Evolutionary conservation across 2,113 vertebrate species (phyloP).

Genomic region (Apistogramma diplotaenia): DNA sequence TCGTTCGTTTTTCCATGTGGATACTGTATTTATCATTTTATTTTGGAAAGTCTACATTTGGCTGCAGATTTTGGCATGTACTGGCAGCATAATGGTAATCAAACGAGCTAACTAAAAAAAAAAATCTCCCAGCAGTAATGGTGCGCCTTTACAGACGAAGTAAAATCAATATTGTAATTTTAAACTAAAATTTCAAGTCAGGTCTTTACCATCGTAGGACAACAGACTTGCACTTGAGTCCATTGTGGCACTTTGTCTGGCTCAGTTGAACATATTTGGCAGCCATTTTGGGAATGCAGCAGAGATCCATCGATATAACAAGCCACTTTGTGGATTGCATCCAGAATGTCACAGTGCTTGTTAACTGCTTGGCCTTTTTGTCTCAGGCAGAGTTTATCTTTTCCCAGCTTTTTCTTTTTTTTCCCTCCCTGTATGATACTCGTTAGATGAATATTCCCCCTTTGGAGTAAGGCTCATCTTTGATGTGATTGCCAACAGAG

Average conservation of each 20-base stretch:
- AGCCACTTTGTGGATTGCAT: conserved; percentile 67
- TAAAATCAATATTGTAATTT: conserved; percentile 5
- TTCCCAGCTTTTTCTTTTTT: background rate
- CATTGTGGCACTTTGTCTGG: conserved; percentile 60
- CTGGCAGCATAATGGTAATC: background rate
- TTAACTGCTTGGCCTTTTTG: conserved; percentile 61
- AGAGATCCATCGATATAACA: conserved; percentile 66
- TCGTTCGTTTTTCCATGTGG: background rate
- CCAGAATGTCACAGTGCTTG: conserved; percentile 69
- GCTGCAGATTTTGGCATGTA: background rate
- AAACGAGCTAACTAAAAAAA: background rate
- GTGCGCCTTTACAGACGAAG: background rate
- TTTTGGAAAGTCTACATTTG: conserved; percentile 9
- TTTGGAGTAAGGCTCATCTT: conserved; percentile 56
- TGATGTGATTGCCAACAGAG: conserved; percentile 56
- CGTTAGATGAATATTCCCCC: conserved; percentile 43
- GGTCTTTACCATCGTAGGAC: background rate
- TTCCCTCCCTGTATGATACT: conserved; percentile 13
- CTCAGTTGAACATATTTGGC: conserved; percentile 67
- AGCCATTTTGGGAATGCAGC: conserved; percentile 71
- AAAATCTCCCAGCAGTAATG: background rate
- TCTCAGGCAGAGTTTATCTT: conserved; percentile 46
- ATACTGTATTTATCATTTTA: background rate
- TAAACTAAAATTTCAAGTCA: background rate
- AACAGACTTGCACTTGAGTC: conserved; percentile 47